A percentile compares a stretch with the other conserved stretches of the same genome.
Evolutionary conservation across 2,888 invertebrate species (phyloP).

Genomic region (Galerucella pusilla): DNA sequence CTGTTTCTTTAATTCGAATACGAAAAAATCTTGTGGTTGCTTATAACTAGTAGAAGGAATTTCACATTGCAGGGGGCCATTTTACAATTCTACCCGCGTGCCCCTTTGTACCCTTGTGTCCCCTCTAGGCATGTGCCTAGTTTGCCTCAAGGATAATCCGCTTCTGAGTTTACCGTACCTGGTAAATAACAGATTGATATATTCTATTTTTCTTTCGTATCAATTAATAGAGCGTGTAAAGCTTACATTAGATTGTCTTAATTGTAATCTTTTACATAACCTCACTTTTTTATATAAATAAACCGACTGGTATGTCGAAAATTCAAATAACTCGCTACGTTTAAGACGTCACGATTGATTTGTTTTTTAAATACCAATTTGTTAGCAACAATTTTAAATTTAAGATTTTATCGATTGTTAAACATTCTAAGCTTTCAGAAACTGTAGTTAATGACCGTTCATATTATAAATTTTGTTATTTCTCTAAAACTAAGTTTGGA

Average conservation of each 20-base stretch:
- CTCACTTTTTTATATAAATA: not conserved
- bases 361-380: not conserved
- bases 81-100: no score
- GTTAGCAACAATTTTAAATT: not conserved
- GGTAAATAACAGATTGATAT: not conserved
- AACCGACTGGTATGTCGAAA: not conserved
- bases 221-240: slow-evolving; percentile 4
- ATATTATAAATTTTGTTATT: not conserved
- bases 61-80: no score
- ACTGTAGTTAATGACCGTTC: slow-evolving; percentile 15
- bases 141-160: not conserved
- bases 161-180: not conserved
- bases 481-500: no score
- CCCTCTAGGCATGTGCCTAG: no score
- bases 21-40: no score
- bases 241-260: not conserved
- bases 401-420: not conserved
- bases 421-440: not conserved
- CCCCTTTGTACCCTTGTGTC: no score
- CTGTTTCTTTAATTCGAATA: no score
- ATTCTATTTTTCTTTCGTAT: not conserved
- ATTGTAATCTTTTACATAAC: slow-evolving; percentile 3
- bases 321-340: not conserved
- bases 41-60: no score
- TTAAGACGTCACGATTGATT: not conserved